phyloP scores from a whole-genome alignment of 92 coral and sea anemone species.

The Epizoanthus rinbou region DNA sequence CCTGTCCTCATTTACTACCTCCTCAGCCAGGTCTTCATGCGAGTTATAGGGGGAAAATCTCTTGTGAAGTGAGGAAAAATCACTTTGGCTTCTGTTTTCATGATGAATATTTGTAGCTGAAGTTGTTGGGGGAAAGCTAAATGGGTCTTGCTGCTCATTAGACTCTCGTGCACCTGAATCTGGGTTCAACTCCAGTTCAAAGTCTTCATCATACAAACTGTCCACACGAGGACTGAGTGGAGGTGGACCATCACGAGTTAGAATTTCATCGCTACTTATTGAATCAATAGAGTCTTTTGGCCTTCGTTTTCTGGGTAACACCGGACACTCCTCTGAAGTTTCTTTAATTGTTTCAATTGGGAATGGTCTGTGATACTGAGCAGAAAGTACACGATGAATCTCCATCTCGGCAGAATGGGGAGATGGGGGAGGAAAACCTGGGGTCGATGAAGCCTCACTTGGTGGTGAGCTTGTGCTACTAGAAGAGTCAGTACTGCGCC shows the following conservation, averaged over 20 bases:
- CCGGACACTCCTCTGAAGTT: slow-evolving; percentile 22
- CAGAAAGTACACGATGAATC: slow-evolving; percentile 67
- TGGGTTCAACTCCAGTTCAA: slow-evolving; percentile 19
- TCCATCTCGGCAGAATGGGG: slow-evolving; percentile 78
- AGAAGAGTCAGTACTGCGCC: slow-evolving; percentile 30
- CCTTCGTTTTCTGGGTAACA: slow-evolving; percentile 15
- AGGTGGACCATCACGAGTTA: slow-evolving; percentile 14
- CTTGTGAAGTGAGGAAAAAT: slow-evolving; percentile 66
- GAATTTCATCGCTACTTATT: slow-evolving; percentile 23
- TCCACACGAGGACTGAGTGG: slow-evolving; percentile 56
- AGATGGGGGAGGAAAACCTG: slow-evolving; percentile 91
- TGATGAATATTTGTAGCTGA: not conserved
- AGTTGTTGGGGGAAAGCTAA: slow-evolving; percentile 58
- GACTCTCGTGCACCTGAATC: slow-evolving; percentile 7
- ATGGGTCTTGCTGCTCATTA: slow-evolving; percentile 67
- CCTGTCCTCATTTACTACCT: not conserved
- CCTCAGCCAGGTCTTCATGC: slow-evolving; percentile 59
- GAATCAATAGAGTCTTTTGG: slow-evolving; percentile 25
- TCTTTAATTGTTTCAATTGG: slow-evolving; percentile 49
- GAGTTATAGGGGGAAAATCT: slow-evolving; percentile 65
- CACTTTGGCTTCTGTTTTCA: slow-evolving; percentile 30
- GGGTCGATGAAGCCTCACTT: slow-evolving; percentile 64
- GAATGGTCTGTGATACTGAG: not conserved
- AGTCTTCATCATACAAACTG: slow-evolving; percentile 67
- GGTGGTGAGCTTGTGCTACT: slow-evolving; percentile 57